Evolutionary conservation across 2,797 vertebrate species (phyloP).

Genomic region (Enoplosus armatus): DNA sequence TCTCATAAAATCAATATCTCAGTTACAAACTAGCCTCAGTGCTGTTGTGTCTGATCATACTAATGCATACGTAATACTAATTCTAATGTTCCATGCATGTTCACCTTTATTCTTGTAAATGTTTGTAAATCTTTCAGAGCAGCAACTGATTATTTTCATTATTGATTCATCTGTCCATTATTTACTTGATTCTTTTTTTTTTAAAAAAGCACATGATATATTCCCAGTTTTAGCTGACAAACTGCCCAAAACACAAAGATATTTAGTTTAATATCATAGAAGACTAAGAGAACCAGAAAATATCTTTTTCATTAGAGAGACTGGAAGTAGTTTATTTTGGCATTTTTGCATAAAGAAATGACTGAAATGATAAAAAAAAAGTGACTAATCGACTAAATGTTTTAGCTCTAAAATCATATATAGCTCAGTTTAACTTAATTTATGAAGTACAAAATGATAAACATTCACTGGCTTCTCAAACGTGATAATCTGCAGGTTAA

Average conservation of each 20-base stretch:
- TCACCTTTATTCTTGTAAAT: neutral
- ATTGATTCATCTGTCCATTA: neutral
- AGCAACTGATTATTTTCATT: neutral
- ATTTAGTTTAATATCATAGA: neutral
- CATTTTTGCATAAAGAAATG: neutral
- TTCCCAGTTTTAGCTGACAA: neutral
- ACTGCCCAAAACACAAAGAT: neutral
- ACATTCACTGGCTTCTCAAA: neutral
- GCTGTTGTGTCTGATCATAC: neutral
- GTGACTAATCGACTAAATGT: neutral
- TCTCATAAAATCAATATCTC: neutral
- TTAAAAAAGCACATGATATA: too few relatives aligned
- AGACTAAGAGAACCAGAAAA: neutral
- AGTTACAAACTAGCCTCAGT: neutral
- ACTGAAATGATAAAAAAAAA: neutral
- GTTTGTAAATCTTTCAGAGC: neutral
- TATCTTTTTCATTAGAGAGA: neutral
- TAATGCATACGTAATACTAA: too few relatives aligned
- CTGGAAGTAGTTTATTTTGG: neutral
- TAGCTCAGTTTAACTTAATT: neutral
- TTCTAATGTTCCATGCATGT: neutral
- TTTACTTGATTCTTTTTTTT: too few relatives aligned
- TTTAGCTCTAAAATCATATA: neutral
- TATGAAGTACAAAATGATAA: neutral
- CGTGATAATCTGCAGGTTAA: neutral